Base-by-base conservation (phyloP, 2,888 invertebrate genomes). In the Polietes domitor region DNA sequence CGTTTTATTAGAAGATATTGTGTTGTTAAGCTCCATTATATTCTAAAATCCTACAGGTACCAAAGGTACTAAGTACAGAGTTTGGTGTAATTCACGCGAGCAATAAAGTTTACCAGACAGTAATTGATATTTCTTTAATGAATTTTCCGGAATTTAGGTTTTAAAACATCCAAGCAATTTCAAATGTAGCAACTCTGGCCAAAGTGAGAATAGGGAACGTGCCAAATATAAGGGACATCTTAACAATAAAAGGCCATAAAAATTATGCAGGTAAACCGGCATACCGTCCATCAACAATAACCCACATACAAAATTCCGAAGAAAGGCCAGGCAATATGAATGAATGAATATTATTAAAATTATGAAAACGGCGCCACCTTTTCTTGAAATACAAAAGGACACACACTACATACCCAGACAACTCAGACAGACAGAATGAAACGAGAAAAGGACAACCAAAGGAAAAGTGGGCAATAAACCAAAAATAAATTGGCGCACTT, bases 341-440 rank as follows among this genome's bases (percentile, higher is more conserved):
- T 17, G 32, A 24, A 76, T 28, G 50, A n/a, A 53, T 32, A 55
- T 32, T 26, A 50, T 41, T 28, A 19, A 63, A 58, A 58, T 24
- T 28, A n/a, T 9, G 37, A 61, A 61, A 77, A 71, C 47, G 77
- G 77, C 77, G 71, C 61, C 61, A 53, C 53, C 37, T 68, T 28
- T 58, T n/a, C 17, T 15, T 47, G n/a, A 47, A 47, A 47, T 21
- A 26, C n/a, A 43, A 74, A 28, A 61, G 61, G 28, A 61, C 41
- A 74, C 41, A 50, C 41, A 70, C 7, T 24, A 70, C 21, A 47
- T 3, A 47, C 28, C 37, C 7, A 24, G 55, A 58, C n/a, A n/a
- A n/a, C n/a, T n/a, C n/a, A n/a, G n/a, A 61, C 32, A 37, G 32
- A 1, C 26, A 65, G n/a, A 19, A 63, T 26, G 28, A 26, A 15